Base-by-base conservation (phyloP, 2,113 vertebrate genomes). In the Accipiter virgatus region DNA sequence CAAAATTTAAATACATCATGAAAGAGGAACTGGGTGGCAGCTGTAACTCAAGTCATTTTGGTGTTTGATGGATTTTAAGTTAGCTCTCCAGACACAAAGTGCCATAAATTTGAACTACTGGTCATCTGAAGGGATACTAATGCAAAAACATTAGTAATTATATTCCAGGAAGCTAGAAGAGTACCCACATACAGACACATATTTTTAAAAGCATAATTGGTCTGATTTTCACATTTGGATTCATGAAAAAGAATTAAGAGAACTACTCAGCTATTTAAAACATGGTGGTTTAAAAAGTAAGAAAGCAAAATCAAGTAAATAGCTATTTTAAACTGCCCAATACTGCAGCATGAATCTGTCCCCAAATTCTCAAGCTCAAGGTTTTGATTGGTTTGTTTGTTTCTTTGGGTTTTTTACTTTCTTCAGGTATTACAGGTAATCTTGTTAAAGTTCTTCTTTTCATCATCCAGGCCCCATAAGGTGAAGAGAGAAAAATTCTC, bases 121-220 rank as follows among this genome's bases (percentile, higher is more conserved):
- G 32, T 38, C 11, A n/a, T 45, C 22, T 43, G 17, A 52, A 40
- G 53, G 47, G 56, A n/a, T 18, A 48, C 17, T 32, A 47, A 22
- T 27, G 12, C 16, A 31, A 70, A 80, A 80, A 23, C 14, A 26
- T 26, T 22, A 43, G 8, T 7, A 56, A 56, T 29, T 45, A 21
- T 9, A 7, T 38, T 50, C n/a, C n/a, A 78, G 82, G 16, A 47
- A 71, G 58, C 32, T 53, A 68, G 31, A 90, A 12, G 19, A n/a
- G 29, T 16, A 38, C 4, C 15, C 38, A 11, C 2, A 20, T 16
- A 53, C 1, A 1, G 65, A 52, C 11, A 29, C 1, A 1, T 22
- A 12, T 40, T 71, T 61, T 81, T 75, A 34, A n/a, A 75, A 67
- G 36, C 45, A 56, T n/a, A 59, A 47, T 2, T 66, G 25, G 23